A percentile compares a stretch with the other conserved stretches of the same genome.
Evolutionary conservation across 1,140 invertebrate genomes (phyloP).

Genomic region (Teleopsis dalmanni): DNA sequence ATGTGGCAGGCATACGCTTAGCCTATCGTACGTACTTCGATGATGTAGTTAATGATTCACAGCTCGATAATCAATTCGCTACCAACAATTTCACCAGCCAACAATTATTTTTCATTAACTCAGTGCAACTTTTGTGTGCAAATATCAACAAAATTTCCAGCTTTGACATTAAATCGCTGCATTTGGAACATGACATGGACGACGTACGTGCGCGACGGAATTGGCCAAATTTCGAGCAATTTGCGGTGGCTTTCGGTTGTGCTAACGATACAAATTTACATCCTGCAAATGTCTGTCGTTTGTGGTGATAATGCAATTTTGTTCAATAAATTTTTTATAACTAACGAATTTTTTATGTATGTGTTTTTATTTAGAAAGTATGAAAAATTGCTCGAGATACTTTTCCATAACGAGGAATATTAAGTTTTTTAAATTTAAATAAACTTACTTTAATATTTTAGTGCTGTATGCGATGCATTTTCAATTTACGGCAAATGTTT

Average conservation of each 20-base stretch:
- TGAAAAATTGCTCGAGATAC: too few species aligned
- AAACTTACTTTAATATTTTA: too few species aligned
- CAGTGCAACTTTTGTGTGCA: slow-evolving; percentile 27
- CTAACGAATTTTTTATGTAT: too few species aligned
- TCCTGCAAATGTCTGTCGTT: slow-evolving; percentile 15
- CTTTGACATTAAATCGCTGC: neutral
- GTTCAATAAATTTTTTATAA: too few species aligned
- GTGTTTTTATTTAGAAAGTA: too few species aligned
- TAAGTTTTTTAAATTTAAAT: too few species aligned
- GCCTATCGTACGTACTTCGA: slow-evolving; percentile 19
- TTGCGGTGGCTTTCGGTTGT: slow-evolving; percentile 22
- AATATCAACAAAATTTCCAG: slow-evolving; percentile 19
- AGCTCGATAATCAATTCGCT: neutral
- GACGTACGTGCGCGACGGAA: slow-evolving; percentile 25
- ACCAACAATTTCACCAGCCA: slow-evolving; percentile 10
- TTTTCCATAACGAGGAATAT: too few species aligned
- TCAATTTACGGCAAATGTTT: too few species aligned
- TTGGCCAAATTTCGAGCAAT: slow-evolving; percentile 26
- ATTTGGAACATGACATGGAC: slow-evolving; percentile 22
- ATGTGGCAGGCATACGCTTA: slow-evolving; percentile 24
- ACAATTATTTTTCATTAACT: slow-evolving; percentile 27
- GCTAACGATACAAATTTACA: slow-evolving; percentile 17
- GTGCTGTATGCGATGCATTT: too few species aligned
- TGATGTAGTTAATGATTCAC: neutral
- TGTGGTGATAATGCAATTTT: too few species aligned